Base-by-base conservation (phyloP, 2,888 invertebrate species). In the Eumerus sabulonum region DNA sequence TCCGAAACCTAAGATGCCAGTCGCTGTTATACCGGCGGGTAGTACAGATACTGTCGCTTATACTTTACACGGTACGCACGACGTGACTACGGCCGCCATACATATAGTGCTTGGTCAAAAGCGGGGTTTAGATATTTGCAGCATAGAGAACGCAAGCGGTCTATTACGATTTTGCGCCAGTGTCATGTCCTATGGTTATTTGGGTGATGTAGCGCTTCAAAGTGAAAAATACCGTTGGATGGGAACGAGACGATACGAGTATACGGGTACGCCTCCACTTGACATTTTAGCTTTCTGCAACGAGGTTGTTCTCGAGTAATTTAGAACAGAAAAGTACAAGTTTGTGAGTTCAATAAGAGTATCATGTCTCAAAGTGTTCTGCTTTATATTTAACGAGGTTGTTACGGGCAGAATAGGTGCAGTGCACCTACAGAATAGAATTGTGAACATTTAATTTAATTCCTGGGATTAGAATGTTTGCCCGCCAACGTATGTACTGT, bases 141-240 rank as follows among this genome's bases (percentile, higher is more conserved):
- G 94, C 63, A 93, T 96, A 9, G 84, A 85, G 70, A 91, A 90
- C 84, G 92, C 93, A 86, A 91, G 91, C 62, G 90, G 90, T 42
- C 86, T 91, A 47, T 86, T 94, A 50, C 90, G 93, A 63, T 92
- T 94, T 83, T 94, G 93, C 85, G 93, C 94, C 13, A 94, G 95
- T 82, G 92, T 95, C 51, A 90, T 95, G 77, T 94, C 94, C 74
- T 96, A 96, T 86, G 96, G 96, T 1, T 96, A 94, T 89, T 91
- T 96, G 84, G 96, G 96, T 1, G 96, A 96, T 88, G 92, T 95
- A 40, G 91, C 95, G 16, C 90, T 92, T 73, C 93, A 94, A 84
- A 95, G 95, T 85, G 96, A 96, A 84, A 92, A 92, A 76, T 93
- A 94, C 84, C 90, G 96, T 48, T 96, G 95, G 94, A 93, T 96